A percentile compares a stretch with the other conserved stretches of the same genome.
phyloP scores from a whole-genome alignment of 2,797 vertebrate genomes.

The Schizothorax lantsangensis region DNA sequence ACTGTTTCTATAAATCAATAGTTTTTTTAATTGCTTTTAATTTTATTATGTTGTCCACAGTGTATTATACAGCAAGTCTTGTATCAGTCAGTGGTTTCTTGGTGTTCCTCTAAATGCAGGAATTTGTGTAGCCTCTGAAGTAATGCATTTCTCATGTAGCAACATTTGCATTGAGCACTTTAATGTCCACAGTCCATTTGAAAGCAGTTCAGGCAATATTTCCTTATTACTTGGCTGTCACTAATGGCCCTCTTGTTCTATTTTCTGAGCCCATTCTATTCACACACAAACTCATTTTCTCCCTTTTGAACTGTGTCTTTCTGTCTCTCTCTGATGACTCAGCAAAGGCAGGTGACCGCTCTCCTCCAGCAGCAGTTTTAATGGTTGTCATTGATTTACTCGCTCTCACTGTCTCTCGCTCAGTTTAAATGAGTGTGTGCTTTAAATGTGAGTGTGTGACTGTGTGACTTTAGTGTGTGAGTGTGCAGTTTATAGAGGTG shows the following conservation, averaged over 20 bases:
- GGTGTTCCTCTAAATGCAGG: slow-evolving; percentile 5
- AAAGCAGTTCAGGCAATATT: slow-evolving; percentile 31
- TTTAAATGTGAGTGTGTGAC: slow-evolving; percentile 20
- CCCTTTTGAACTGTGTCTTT: neutral
- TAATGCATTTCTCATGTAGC: slow-evolving; percentile 26
- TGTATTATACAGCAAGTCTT: neutral
- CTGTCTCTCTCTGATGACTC: slow-evolving; percentile 45
- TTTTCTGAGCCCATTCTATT: slow-evolving; percentile 31
- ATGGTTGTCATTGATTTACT: slow-evolving; percentile 51
- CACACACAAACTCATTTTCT: slow-evolving; percentile 6
- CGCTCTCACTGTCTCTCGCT: slow-evolving; percentile 6
- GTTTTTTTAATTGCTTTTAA: neutral
- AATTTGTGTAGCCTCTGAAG: neutral
- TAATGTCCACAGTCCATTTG: slow-evolving; percentile 30
- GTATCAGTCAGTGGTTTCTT: neutral
- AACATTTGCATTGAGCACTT: slow-evolving; percentile 29
- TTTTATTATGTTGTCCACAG: neutral
- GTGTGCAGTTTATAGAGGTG: neutral
- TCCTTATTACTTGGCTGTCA: slow-evolving; percentile 17
- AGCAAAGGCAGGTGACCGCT: slow-evolving; percentile 42
- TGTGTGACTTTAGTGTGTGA: slow-evolving; percentile 10
- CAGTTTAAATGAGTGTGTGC: neutral
- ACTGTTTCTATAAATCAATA: neutral
- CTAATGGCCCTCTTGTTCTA: slow-evolving; percentile 38
- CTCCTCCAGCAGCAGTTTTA: slow-evolving; percentile 34